Conservation (phyloP, 2,113 vertebrate species). For the Ictidomys tridecemlineatus region DNA sequence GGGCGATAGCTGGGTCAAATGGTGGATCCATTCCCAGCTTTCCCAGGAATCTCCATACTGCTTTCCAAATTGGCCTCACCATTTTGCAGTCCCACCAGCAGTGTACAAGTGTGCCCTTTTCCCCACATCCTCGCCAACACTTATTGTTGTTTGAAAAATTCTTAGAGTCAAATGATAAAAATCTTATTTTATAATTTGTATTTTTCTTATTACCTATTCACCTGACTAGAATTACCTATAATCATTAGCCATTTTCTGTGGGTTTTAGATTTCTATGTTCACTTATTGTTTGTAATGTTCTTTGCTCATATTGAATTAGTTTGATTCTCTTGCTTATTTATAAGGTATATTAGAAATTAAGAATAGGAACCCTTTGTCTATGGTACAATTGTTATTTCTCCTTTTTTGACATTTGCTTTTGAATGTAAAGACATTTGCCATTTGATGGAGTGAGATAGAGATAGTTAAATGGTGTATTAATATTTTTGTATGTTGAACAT, state of each 20-base stretch:
- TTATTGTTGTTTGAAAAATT: no score
- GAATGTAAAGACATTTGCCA: neutral
- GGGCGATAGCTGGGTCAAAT: no score
- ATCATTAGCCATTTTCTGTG: neutral
- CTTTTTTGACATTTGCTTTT: neutral
- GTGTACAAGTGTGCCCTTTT: no score
- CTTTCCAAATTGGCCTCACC: no score
- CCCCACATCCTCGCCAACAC: no score
- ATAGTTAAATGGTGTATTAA: neutral
- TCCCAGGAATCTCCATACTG: no score
- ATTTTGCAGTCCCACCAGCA: no score
- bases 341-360: neutral
- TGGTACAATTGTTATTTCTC: neutral
- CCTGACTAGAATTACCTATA: neutral
- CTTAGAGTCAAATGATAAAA: no score
- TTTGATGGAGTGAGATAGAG: neutral
- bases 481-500: neutral
- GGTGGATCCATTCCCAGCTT: no score
- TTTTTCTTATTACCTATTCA: neutral
- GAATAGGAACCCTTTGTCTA: neutral
- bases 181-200: neutral
- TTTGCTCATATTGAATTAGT: neutral
- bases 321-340: neutral
- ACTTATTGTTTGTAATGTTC: neutral
- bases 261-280: neutral